phyloP scores from a whole-genome alignment of 2,113 vertebrate species.

The Gobio gobio region DNA sequence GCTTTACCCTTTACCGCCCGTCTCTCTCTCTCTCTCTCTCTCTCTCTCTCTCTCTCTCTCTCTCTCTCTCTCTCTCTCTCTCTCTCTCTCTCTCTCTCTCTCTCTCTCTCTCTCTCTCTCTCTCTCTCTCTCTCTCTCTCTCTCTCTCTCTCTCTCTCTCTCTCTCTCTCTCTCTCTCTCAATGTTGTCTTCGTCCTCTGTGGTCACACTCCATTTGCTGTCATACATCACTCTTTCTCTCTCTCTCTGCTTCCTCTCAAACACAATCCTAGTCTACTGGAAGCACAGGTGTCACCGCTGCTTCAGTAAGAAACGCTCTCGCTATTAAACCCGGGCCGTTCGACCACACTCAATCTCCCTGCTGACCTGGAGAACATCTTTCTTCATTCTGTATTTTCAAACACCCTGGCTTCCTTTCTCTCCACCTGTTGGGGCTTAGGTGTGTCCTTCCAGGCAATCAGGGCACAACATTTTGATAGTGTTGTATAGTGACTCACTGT shows the following conservation, averaged over 20 bases:
- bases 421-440: not conserved
- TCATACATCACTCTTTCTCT: constrained; percentile 44
- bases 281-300: constrained; percentile 18
- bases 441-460: constrained; percentile 17
- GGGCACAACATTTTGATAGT: not conserved
- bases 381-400: constrained; percentile 15
- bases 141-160: constrained; percentile 2
- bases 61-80: not conserved
- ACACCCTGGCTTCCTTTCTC: not conserved
- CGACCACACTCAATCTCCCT: constrained; percentile 5
- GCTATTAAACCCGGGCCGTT: not conserved
- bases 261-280: constrained; percentile 35
- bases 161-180: not conserved
- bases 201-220: constrained; percentile 49
- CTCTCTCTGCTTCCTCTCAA: constrained; percentile 2
- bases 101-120: constrained; percentile 31
- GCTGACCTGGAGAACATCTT: constrained; percentile 23
- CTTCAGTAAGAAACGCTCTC: not conserved
- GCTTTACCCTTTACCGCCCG: constrained; percentile 4
- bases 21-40: constrained; percentile 28
- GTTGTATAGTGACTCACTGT: not conserved
- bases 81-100: constrained; percentile 23
- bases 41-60: constrained; percentile 19
- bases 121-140: constrained; percentile 19
- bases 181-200: constrained; percentile 17